These are phyloP conservation scores for Tamias sibiricus DNA, from an alignment of 2,113 vertebrate genomes.

Conservation along the genomic window DNA sequence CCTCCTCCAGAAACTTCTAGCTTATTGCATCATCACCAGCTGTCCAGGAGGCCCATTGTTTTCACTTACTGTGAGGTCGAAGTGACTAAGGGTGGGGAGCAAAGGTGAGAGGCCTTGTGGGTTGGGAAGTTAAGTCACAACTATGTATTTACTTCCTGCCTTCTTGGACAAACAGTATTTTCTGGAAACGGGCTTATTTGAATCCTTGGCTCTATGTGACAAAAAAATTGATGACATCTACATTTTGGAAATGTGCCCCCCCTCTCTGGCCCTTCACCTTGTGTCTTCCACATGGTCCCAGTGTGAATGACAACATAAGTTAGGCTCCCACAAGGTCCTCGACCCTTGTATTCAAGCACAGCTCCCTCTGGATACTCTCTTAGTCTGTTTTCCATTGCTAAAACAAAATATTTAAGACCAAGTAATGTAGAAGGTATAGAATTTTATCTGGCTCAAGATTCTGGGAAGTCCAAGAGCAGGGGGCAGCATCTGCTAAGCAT, in stretches of 20 bases:
- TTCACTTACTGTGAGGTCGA: not conserved
- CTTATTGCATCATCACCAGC: not conserved
- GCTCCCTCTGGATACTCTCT: not conserved
- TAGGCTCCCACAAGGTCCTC: not conserved
- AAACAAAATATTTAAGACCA: not conserved
- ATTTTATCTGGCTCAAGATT: not conserved
- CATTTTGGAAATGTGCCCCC: not conserved
- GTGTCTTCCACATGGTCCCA: not conserved
- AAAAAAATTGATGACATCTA: not conserved
- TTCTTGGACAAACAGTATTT: not conserved
- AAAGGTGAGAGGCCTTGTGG: not conserved
- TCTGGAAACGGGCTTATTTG: not conserved
- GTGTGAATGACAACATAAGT: rapidly evolving
- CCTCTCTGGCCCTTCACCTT: rapidly evolving
- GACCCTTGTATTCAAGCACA: not conserved
- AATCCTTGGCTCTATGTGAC: not conserved
- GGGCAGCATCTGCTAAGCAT: not conserved
- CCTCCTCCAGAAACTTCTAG: not conserved
- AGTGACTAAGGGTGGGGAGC: not conserved
- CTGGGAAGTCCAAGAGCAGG: too few relatives aligned
- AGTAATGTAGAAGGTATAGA: not conserved
- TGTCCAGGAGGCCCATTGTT: not conserved
- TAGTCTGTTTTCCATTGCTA: not conserved
- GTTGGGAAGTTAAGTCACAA: not conserved
- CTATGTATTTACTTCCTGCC: not conserved